Evolutionary conservation across 2,888 invertebrate species (phyloP).

Genomic region (Tipula vernalis): DNA sequence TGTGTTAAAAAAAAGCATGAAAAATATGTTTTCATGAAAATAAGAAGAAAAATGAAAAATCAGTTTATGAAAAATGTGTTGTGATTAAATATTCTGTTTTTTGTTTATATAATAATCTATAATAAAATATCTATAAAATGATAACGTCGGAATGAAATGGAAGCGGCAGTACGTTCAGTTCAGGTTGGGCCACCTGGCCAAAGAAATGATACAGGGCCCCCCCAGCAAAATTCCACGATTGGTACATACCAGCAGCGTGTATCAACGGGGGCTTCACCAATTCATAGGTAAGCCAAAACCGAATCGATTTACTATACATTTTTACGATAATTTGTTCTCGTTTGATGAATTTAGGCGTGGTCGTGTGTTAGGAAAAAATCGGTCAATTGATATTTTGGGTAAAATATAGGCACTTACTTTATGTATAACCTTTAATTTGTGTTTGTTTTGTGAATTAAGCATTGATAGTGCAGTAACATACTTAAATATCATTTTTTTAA

Average conservation of each 20-base stretch:
- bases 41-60: not conserved
- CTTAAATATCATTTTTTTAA: too few species aligned
- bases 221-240: constrained; percentile 22
- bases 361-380: not conserved
- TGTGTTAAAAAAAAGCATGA: not conserved
- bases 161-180: constrained; percentile 39
- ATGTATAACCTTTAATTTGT: not conserved
- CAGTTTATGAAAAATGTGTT: not conserved
- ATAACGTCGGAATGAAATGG: constrained; percentile 38
- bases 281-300: constrained; percentile 31
- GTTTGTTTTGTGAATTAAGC: too few species aligned
- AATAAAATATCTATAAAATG: constrained; percentile 16
- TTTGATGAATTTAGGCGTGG: not conserved
- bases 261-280: constrained; percentile 33
- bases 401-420: not conserved
- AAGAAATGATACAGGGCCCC: constrained; percentile 23
- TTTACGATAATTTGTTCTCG: not conserved
- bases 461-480: too few species aligned
- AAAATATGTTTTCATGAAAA: not conserved
- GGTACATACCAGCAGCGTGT: constrained; percentile 31
- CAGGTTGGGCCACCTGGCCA: constrained; percentile 36
- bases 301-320: not conserved
- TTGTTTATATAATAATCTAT: not conserved
- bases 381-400: not conserved
- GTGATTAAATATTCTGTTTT: not conserved